Evolutionary conservation across 2,797 vertebrate species (phyloP), one percentile per base, ranked within the genome.

Genomic region (Cheirogaleus major): DNA sequence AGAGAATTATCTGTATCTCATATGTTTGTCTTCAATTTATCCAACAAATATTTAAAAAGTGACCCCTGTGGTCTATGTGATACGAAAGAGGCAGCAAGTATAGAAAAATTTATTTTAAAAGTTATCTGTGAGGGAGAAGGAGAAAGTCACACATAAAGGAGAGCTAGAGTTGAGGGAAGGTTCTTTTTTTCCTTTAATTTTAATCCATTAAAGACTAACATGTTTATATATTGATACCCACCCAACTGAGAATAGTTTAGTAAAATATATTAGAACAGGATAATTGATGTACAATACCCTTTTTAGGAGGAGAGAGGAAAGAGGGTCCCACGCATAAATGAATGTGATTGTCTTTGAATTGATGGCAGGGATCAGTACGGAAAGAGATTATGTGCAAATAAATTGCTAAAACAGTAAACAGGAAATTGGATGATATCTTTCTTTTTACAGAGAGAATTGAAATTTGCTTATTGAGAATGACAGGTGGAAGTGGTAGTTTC

Each of bases 381-480:
- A 69, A 91, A 88, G 30, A 78, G 59, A 78, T 72, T 41, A 38
- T 89, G n/a, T 70, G 73, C 38, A 82, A 65, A 63, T 76, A 63
- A 86, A 82, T 45, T 63, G n/a, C n/a, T 90, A 41, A 78, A 83
- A 79, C 11, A 69, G 20, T 45, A 89, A 89, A 59, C 3, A 82
- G 27, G 72, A 92, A 78, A 72, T 73, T 69, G 84, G 85, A 92
- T 73, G 48, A 50, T 45, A 43, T 12, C 5, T 78, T 92, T 75
- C 9, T 76, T 89, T 90, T 72, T 48, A 27, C 38, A 67, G 61
- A 93, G 5, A 30, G 76, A 86, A 89, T n/a, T 90, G 81, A 92
- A 45, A 86, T 81, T 89, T 86, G 45, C 23, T 94, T 63, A 89
- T 17, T 86, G 89, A 94, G 87, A 86, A 80, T 89, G 43, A 32